Percentiles rank a stretch among this genome's conserved stretches.
These are phyloP conservation scores for Neodon shergylaensis DNA, from an alignment of 2,113 vertebrate genomes.

Conservation along the genomic window DNA sequence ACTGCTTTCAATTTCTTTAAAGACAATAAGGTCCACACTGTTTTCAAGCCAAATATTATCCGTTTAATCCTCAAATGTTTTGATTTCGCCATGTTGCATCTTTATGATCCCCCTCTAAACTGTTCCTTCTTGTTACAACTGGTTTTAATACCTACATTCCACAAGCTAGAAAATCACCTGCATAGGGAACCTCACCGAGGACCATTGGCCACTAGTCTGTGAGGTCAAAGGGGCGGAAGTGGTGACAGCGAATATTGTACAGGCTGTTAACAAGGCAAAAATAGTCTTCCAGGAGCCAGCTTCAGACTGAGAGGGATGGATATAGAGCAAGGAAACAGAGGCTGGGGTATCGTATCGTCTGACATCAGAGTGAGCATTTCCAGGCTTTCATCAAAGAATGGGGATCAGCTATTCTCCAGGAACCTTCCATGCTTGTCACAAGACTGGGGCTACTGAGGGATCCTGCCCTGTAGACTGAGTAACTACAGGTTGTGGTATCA, in stretches of 20 bases:
- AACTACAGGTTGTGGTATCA: not conserved
- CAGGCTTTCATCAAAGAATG: not conserved
- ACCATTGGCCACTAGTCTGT: not conserved
- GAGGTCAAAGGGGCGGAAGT: not conserved
- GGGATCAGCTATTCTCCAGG: not conserved
- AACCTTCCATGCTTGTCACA: not conserved
- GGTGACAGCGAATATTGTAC: not conserved
- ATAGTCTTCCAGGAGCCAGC: not conserved
- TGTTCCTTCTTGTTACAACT: not conserved
- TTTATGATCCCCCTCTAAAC: not conserved
- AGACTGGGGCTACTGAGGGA: not conserved
- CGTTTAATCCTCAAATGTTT: not conserved
- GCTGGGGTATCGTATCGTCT: not conserved
- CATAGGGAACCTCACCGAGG: not conserved
- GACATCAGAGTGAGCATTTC: not conserved
- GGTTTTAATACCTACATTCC: not conserved
- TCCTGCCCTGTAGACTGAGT: not conserved
- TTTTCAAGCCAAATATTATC: not conserved
- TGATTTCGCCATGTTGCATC: not conserved
- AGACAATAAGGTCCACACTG: not conserved
- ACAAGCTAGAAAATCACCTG: not conserved
- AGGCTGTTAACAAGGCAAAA: not conserved
- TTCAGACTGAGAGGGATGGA: not conserved
- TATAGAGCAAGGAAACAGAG: not conserved
- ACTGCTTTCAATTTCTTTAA: slow-evolving; percentile 12